Conservation (phyloP, 1,140 invertebrate genomes). For the Steinernema feltiae region DNA sequence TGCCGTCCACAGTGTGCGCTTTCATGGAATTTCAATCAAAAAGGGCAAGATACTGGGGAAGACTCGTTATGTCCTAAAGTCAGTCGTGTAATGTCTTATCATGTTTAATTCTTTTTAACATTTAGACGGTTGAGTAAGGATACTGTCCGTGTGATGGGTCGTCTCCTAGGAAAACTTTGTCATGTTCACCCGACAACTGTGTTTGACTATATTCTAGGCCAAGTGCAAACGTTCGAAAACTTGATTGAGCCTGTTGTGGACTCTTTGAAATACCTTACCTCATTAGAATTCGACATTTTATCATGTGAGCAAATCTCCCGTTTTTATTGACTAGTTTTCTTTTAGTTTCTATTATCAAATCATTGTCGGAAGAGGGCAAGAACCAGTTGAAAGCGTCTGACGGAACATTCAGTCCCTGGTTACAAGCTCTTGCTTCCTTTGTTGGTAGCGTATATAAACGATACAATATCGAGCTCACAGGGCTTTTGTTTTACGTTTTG, state of each 20-base stretch:
- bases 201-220: constrained; percentile 84
- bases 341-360: constrained; percentile 80
- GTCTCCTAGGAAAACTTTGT: constrained; percentile 89
- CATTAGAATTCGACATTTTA: constrained; percentile 88
- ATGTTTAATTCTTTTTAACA: constrained; percentile 32
- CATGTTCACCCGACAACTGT: constrained; percentile 88
- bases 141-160: constrained; percentile 89
- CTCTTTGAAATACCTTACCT: constrained; percentile 90
- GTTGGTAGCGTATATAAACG: constrained; percentile 92
- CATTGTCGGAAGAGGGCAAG: constrained; percentile 68
- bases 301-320: constrained; percentile 66
- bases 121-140: constrained; percentile 82
- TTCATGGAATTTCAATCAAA: constrained; percentile 74
- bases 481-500: constrained; percentile 88
- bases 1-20: constrained; percentile 73
- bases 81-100: constrained; percentile 36
- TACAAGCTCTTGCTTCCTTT: constrained; percentile 86
- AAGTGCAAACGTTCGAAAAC: constrained; percentile 97
- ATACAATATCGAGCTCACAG: constrained; percentile 89
- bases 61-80: constrained; percentile 92
- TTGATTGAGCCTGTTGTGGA: constrained; percentile 91
- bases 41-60: constrained; percentile 79
- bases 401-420: constrained; percentile 86
- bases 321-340: not conserved
- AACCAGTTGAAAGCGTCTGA: constrained; percentile 78